A percentile compares a stretch with the other conserved stretches of the same genome.
Evolutionary conservation across 1,140 invertebrate genomes (phyloP).

Genomic region (Hestina assimilis): DNA sequence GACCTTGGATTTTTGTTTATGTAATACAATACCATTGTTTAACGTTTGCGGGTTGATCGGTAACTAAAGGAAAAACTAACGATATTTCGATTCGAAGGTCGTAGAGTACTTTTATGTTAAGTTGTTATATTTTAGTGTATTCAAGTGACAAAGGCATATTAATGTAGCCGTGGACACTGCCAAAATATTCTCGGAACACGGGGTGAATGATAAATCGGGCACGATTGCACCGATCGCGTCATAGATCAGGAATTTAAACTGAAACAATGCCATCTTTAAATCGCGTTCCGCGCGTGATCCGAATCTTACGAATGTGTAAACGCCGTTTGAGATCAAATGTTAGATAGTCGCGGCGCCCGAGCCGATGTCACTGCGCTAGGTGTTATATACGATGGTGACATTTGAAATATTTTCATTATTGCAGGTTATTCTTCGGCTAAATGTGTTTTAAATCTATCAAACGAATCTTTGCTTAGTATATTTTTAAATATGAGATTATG

Average conservation of each 20-base stretch:
- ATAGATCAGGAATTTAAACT: conserved; percentile 64
- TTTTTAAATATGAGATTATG: too few species aligned
- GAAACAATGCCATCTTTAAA: conserved; percentile 67
- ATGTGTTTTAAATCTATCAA: neutral
- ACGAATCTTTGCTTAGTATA: too few species aligned
- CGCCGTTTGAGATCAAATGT: conserved; percentile 30
- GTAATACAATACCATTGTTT: conserved; percentile 53
- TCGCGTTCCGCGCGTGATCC: conserved; percentile 48
- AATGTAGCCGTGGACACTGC: conserved; percentile 24
- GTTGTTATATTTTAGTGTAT: neutral
- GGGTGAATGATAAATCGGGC: conserved; percentile 36
- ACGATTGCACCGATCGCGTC: conserved; percentile 55
- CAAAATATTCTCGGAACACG: conserved; percentile 38
- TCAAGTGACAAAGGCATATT: conserved; percentile 15
- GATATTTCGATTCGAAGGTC: neutral
- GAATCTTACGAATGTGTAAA: conserved; percentile 39
- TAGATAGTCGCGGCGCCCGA: conserved; percentile 26
- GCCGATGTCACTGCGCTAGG: conserved; percentile 1
- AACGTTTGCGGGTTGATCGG: conserved; percentile 31
- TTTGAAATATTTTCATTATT: conserved; percentile 15
- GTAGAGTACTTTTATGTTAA: neutral
- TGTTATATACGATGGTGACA: conserved; percentile 14
- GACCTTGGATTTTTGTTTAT: conserved; percentile 62
- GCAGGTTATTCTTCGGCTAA: conserved; percentile 20
- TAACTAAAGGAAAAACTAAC: conserved; percentile 16